A percentile compares a stretch with the other conserved stretches of the same genome.
These are phyloP conservation scores for Lordiphosa clarofinis DNA, from an alignment of 1,140 invertebrate species.

Conservation along the genomic window DNA sequence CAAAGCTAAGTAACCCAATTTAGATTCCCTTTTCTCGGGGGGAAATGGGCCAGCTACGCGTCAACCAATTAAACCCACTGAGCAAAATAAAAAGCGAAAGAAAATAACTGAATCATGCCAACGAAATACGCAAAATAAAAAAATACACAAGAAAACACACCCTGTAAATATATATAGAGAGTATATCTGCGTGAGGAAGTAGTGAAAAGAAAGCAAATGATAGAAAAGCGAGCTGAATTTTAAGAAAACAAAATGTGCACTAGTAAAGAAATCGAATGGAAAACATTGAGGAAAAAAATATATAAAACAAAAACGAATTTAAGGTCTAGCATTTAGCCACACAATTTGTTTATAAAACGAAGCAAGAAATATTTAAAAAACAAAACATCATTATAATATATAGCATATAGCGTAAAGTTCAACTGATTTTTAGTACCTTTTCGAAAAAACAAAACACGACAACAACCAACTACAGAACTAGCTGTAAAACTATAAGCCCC, in stretches of 20 bases:
- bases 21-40: not conserved
- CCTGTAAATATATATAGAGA: constrained; percentile 62
- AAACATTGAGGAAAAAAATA: constrained; percentile 4
- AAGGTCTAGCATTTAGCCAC: constrained; percentile 72
- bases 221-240: constrained; percentile 62
- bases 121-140: constrained; percentile 39
- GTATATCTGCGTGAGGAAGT: constrained; percentile 29
- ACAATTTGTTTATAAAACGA: constrained; percentile 73
- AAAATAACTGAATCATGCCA: constrained; percentile 40
- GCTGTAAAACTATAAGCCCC: constrained; percentile 52
- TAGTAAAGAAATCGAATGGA: constrained; percentile 4
- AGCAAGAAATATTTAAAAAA: constrained; percentile 23
- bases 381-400: constrained; percentile 29
- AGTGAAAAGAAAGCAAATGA: constrained; percentile 41
- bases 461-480: constrained; percentile 11
- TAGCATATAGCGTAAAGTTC: constrained; percentile 62
- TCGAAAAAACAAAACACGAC: constrained; percentile 33
- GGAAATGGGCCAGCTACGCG: constrained; percentile 24
- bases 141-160: constrained; percentile 40
- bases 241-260: constrained; percentile 28
- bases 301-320: constrained; percentile 60
- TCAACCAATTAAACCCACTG: constrained; percentile 69
- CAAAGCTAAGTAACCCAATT: constrained; percentile 29
- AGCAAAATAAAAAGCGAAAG: constrained; percentile 47
- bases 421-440: constrained; percentile 77